Evolutionary conservation across 2,888 invertebrate species (phyloP).

Genomic region (Sarcophaga rosellei): DNA sequence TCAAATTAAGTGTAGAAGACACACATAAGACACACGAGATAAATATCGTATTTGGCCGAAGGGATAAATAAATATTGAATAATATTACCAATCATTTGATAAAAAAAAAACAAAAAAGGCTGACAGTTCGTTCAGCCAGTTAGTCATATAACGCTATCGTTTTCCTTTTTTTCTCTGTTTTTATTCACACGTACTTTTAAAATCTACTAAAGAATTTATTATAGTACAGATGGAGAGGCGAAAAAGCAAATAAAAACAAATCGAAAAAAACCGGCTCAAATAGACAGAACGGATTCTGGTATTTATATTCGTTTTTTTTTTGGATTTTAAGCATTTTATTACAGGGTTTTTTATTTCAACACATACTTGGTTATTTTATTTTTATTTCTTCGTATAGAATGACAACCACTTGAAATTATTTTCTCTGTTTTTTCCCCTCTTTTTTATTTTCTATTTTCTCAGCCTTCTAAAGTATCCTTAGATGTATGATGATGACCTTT

Average conservation of each 20-base stretch:
- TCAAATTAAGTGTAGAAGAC: slow-evolving; percentile 53
- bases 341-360: slow-evolving; percentile 39
- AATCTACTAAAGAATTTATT: background rate
- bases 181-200: slow-evolving; percentile 15
- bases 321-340: slow-evolving; percentile 15
- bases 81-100: slow-evolving; percentile 11
- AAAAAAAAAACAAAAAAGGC: too few species aligned
- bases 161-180: too few species aligned
- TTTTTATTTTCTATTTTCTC: slow-evolving; percentile 19
- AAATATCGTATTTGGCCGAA: slow-evolving; percentile 52
- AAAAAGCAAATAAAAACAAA: too few species aligned
- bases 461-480: slow-evolving; percentile 32
- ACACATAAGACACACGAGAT: slow-evolving; percentile 15
- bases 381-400: slow-evolving; percentile 38
- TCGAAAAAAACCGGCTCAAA: too few species aligned
- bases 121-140: too few species aligned
- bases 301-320: slow-evolving; percentile 4
- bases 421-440: background rate
- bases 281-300: background rate
- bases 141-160: background rate
- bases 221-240: too few species aligned
- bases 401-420: slow-evolving; percentile 55
- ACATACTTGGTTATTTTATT: slow-evolving; percentile 35
- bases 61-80: slow-evolving; percentile 61
- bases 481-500: slow-evolving; percentile 49